phyloP scores from a whole-genome alignment of 1,140 invertebrate species.

The Helicoverpa armigera region DNA sequence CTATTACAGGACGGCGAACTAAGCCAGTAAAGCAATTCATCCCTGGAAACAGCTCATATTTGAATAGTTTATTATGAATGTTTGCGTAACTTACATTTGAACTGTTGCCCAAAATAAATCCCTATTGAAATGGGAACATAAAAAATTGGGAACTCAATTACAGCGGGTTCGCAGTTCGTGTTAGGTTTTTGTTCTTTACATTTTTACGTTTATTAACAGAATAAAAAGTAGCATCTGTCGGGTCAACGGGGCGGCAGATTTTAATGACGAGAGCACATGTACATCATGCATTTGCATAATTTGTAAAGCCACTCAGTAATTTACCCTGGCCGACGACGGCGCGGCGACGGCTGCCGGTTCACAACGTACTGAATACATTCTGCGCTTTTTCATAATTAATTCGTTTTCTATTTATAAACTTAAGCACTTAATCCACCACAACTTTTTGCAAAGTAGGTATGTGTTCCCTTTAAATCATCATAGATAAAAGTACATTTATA shows the following conservation, averaged over 20 bases:
- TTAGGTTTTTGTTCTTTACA: constrained; percentile 37
- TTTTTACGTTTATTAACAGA: constrained; percentile 51
- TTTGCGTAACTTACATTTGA: constrained; percentile 24
- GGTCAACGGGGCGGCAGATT: constrained; percentile 64
- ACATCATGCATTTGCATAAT: constrained; percentile 65
- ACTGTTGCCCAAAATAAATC: constrained; percentile 32
- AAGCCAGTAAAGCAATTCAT: constrained; percentile 15
- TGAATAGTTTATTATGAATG: constrained; percentile 30
- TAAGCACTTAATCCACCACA: not conserved
- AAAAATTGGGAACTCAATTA: constrained; percentile 36
- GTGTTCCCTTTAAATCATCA: not conserved
- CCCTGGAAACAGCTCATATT: constrained; percentile 19
- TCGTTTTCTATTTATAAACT: not conserved
- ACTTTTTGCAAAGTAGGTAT: no score
- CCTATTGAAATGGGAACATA: constrained; percentile 31
- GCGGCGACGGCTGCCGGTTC: not conserved
- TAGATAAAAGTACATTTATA: not conserved
- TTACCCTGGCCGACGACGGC: constrained; percentile 28
- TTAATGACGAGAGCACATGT: constrained; percentile 67
- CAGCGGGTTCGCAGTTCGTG: not conserved
- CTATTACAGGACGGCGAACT: constrained; percentile 15
- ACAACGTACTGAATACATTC: constrained; percentile 22
- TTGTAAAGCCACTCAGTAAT: constrained; percentile 60
- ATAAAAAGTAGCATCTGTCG: constrained; percentile 42
- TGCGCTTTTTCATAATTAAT: constrained; percentile 28